Evolutionary conservation across 1,140 invertebrate species (phyloP).

Genomic region (Brachionus angularis): DNA sequence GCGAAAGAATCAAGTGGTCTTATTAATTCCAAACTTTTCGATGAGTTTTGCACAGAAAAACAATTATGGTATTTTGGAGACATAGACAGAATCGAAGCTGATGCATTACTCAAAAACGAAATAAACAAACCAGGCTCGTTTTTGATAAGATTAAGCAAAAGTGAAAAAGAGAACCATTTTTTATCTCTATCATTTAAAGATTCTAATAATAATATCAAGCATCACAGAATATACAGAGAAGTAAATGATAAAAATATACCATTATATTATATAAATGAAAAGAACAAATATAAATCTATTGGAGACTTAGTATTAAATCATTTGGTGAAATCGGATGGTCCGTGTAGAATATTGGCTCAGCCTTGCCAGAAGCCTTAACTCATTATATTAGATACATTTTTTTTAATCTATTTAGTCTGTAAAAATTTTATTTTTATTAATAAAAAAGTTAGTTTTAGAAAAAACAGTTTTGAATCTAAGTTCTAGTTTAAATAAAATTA

Average conservation of each 20-base stretch:
- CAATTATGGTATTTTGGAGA: constrained; percentile 6
- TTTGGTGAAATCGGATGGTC: background rate
- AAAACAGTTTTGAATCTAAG: too few relatives aligned
- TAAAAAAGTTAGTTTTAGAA: too few relatives aligned
- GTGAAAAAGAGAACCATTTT: background rate
- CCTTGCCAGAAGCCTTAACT: background rate
- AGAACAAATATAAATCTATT: background rate
- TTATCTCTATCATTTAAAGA: background rate
- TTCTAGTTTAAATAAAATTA: too few relatives aligned
- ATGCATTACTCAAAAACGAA: background rate
- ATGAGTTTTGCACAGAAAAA: background rate
- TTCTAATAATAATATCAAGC: background rate
- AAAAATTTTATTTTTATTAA: too few relatives aligned
- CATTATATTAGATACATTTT: too few relatives aligned
- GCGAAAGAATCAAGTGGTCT: too few relatives aligned
- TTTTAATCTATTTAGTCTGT: too few relatives aligned
- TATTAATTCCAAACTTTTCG: background rate
- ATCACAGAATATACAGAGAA: background rate
- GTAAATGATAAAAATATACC: background rate
- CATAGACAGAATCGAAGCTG: background rate
- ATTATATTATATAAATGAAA: background rate
- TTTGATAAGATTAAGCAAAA: background rate
- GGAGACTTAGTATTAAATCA: background rate
- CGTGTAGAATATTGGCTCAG: background rate
- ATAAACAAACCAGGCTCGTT: background rate